A percentile compares a stretch with the other conserved stretches of the same genome.
phyloP scores from a whole-genome alignment of 2,888 invertebrate species.

The Scaptomyza cyrtandrae region DNA sequence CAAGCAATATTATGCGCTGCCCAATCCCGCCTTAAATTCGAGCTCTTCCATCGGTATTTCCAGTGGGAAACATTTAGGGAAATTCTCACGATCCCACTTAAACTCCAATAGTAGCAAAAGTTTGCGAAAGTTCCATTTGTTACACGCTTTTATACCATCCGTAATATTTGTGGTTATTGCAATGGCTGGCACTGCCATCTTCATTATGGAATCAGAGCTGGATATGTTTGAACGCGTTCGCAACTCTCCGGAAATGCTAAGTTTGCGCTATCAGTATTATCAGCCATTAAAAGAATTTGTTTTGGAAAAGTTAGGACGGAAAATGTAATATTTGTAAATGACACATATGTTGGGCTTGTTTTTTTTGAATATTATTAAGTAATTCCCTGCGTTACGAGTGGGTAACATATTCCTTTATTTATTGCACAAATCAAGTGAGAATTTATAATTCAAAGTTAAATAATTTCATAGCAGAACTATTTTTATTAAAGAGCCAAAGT shows the following conservation, averaged over 20 bases:
- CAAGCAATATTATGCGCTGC: slow-evolving; percentile 68
- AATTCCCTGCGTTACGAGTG: not conserved
- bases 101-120: slow-evolving; percentile 82
- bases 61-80: slow-evolving; percentile 52
- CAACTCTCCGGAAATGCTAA: slow-evolving; percentile 91
- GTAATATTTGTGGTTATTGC: slow-evolving; percentile 90
- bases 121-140: slow-evolving; percentile 87
- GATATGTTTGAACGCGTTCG: slow-evolving; percentile 89
- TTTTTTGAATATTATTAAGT: not conserved
- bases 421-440: not conserved
- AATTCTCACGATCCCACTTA: slow-evolving; percentile 51
- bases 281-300: slow-evolving; percentile 90
- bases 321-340: slow-evolving; percentile 34
- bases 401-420: not conserved
- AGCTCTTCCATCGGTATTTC: slow-evolving; percentile 56
- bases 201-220: slow-evolving; percentile 92
- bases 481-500: not conserved
- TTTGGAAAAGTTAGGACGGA: slow-evolving; percentile 73
- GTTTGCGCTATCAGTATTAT: slow-evolving; percentile 92
- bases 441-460: not conserved
- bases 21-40: slow-evolving; percentile 75
- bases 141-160: slow-evolving; percentile 91
- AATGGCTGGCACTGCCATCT: slow-evolving; percentile 88
- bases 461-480: not conserved
- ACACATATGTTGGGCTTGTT: not conserved